These are phyloP conservation scores for Busseola fusca DNA, from an alignment of 2,888 invertebrate genomes.

Conservation along the genomic window DNA sequence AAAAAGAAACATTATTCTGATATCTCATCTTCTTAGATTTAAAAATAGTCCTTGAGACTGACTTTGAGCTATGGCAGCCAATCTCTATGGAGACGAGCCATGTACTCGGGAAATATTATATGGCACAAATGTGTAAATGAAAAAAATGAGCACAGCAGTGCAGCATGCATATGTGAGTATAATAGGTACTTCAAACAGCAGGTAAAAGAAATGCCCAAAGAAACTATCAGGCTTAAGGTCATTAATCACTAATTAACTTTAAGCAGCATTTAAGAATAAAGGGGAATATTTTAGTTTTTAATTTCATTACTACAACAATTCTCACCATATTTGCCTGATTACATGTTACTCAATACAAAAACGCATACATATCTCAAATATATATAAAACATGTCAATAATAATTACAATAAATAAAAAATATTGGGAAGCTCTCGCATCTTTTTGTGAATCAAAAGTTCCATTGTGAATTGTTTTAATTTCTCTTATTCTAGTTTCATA, in stretches of 20 bases:
- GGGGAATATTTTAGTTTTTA: neutral
- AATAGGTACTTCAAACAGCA: neutral
- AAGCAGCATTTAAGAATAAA: too few species aligned
- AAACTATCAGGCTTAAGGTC: neutral
- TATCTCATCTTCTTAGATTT: neutral
- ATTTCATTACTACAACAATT: neutral
- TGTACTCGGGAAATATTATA: too few species aligned
- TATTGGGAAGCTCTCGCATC: neutral
- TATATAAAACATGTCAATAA: neutral
- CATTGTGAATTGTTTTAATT: constrained; percentile 6
- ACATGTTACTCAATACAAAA: neutral
- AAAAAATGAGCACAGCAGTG: too few species aligned
- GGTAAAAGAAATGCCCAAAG: neutral
- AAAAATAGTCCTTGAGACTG: too few species aligned
- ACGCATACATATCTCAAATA: too few species aligned
- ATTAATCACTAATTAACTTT: too few species aligned
- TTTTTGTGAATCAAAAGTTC: constrained; percentile 6
- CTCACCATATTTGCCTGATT: neutral
- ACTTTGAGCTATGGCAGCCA: too few species aligned
- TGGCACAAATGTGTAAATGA: too few species aligned
- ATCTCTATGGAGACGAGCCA: too few species aligned
- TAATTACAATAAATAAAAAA: neutral
- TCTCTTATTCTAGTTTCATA: constrained; percentile 8
- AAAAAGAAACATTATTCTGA: neutral
- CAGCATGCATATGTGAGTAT: neutral